Conservation (phyloP, 2,797 vertebrate genomes). For the Rhodeus uyekii region DNA sequence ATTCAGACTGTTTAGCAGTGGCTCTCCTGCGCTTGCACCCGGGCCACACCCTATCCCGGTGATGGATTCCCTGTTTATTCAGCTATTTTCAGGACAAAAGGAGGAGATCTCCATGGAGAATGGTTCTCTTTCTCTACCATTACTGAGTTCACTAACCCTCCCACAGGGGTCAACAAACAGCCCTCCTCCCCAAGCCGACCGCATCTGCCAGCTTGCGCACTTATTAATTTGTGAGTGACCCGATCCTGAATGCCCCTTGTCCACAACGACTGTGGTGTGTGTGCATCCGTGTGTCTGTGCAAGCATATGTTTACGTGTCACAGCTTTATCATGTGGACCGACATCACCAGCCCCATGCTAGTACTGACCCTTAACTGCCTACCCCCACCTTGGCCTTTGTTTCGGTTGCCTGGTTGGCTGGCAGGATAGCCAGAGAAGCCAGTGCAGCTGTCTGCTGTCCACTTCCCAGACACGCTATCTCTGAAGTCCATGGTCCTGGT, state of each 20-base stretch:
- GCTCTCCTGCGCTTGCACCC: conserved; percentile 56
- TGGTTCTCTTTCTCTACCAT: conserved; percentile 58
- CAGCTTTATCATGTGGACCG: conserved; percentile 37
- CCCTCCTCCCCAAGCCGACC: conserved; percentile 57
- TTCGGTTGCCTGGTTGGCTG: conserved; percentile 66
- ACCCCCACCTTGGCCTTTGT: conserved; percentile 64
- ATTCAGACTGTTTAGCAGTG: conserved; percentile 59
- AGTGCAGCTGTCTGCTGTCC: conserved; percentile 70
- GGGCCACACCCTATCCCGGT: conserved; percentile 64
- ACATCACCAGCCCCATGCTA: conserved; percentile 52
- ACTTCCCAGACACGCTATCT: conserved; percentile 61
- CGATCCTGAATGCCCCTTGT: conserved; percentile 6
- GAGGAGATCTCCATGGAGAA: conserved; percentile 62
- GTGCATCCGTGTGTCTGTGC: background rate
- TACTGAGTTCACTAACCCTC: conserved; percentile 63
- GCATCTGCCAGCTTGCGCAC: conserved; percentile 65
- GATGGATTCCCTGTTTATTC: conserved; percentile 63
- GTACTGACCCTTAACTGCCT: conserved; percentile 46
- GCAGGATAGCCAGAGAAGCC: conserved; percentile 50
- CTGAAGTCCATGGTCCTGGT: conserved; percentile 30
- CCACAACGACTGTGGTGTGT: background rate
- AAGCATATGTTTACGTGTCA: conserved; percentile 37
- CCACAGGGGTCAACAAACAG: conserved; percentile 72
- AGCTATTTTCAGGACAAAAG: conserved; percentile 65
- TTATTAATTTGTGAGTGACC: conserved; percentile 67